Evolutionary conservation across 2,113 vertebrate species (phyloP).

Genomic region (Puntigrus tetrazona): DNA sequence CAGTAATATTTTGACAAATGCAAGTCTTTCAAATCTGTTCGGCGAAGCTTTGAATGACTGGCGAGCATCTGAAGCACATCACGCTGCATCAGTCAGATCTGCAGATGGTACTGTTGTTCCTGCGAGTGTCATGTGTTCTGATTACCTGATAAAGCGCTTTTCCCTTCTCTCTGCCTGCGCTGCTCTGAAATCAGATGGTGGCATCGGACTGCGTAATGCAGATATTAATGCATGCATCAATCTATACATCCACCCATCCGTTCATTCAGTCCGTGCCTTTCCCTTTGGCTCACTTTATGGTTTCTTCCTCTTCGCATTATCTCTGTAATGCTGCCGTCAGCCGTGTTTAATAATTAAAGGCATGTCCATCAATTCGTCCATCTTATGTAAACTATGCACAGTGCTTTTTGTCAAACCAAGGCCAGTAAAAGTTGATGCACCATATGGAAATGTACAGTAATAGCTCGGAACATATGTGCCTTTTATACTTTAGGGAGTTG

Average conservation of each 20-base stretch:
- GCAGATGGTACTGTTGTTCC: neutral
- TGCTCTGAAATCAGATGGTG: constrained; percentile 14
- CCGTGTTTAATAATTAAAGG: constrained; percentile 81
- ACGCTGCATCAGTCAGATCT: neutral
- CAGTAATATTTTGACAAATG: constrained; percentile 34
- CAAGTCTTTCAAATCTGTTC: neutral
- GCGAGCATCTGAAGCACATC: neutral
- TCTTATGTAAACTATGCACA: constrained; percentile 72
- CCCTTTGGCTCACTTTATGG: constrained; percentile 68
- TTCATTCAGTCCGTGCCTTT: constrained; percentile 54
- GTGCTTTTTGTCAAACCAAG: constrained; percentile 68
- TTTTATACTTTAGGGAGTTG: neutral
- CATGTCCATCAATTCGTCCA: constrained; percentile 72
- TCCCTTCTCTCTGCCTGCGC: neutral
- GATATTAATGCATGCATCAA: constrained; percentile 51
- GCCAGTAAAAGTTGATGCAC: constrained; percentile 64
- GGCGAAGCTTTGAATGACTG: constrained; percentile 35
- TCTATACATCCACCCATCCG: constrained; percentile 53
- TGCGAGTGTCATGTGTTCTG: neutral
- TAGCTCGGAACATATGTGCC: neutral
- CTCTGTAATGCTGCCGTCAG: constrained; percentile 79
- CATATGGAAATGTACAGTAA: constrained; percentile 45
- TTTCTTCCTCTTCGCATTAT: constrained; percentile 79
- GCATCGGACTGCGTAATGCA: constrained; percentile 20
- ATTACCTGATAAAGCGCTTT: constrained; percentile 18